Conservation (phyloP, 2,888 invertebrate species). For the Drymonia ruficornis region DNA sequence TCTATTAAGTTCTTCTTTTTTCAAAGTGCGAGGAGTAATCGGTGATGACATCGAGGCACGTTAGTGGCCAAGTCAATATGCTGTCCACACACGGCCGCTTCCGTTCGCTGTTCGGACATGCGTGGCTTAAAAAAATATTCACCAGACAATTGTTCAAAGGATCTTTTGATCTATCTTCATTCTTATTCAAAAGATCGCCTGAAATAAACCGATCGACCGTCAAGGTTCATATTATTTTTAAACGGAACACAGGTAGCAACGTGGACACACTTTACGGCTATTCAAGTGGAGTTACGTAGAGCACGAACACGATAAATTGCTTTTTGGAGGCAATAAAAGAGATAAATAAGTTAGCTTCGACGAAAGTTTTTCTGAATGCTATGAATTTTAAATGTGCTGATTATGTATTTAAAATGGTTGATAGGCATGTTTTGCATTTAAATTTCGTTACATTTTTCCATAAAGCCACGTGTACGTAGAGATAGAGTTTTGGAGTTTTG, state of each 20-base stretch:
- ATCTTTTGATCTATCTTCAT: conserved; percentile 55
- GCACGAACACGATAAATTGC: background rate
- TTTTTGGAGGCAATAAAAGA: background rate
- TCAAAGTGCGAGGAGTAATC: background rate
- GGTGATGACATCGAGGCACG: conserved; percentile 37
- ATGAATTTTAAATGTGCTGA: no score
- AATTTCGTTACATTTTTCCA: no score
- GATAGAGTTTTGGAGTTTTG: no score
- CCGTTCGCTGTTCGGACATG: conserved; percentile 73
- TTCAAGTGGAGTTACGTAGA: background rate
- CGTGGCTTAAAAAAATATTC: conserved; percentile 72
- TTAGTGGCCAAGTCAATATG: conserved; percentile 57
- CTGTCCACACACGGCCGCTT: conserved; percentile 66
- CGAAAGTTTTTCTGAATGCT: no score
- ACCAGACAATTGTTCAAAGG: conserved; percentile 53
- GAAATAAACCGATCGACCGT: conserved; percentile 25
- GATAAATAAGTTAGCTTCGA: background rate
- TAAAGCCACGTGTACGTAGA: no score
- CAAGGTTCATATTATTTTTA: conserved; percentile 27
- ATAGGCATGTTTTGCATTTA: no score
- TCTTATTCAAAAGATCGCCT: conserved; percentile 47
- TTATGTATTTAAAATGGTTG: no score
- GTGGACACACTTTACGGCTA: background rate
- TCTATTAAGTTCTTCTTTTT: no score
- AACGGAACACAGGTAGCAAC: conserved; percentile 12